Percentiles rank a stretch among this genome's conserved stretches.
These are phyloP conservation scores for Ormyrus rosae DNA, from an alignment of 2,888 invertebrate genomes.

Conservation along the genomic window DNA sequence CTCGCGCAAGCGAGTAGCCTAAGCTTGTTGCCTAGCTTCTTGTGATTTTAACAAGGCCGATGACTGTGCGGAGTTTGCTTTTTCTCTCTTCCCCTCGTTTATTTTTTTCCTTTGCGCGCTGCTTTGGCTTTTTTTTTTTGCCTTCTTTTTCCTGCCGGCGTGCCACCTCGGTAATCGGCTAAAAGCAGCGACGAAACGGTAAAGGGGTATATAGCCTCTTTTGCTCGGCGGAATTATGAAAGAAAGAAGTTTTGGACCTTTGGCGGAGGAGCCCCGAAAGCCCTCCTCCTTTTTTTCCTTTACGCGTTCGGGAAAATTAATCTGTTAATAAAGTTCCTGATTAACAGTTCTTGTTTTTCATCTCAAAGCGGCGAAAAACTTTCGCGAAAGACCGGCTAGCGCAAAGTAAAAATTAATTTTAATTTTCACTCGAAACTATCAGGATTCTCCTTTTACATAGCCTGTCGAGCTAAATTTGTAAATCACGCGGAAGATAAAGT, in stretches of 20 bases:
- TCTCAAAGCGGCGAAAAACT: no score
- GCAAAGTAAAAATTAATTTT: no score
- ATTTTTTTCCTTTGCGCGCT: neutral
- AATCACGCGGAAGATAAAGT: no score
- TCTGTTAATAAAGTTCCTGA: no score
- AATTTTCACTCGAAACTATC: no score
- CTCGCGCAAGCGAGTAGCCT: neutral
- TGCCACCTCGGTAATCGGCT: conserved; percentile 40
- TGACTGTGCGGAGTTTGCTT: conserved; percentile 17
- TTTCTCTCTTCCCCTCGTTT: neutral
- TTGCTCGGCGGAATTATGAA: neutral
- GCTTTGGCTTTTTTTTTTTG: neutral
- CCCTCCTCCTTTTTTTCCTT: no score
- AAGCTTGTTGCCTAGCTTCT: conserved; percentile 19
- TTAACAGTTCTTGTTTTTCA: no score
- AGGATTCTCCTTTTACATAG: no score
- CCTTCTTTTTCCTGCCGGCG: neutral
- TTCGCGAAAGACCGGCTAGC: no score
- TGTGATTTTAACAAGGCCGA: conserved; percentile 47
- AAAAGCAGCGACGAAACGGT: conserved; percentile 28
- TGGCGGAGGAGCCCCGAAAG: no score
- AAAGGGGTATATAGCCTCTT: neutral
- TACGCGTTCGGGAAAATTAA: no score
- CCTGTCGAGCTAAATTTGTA: no score
- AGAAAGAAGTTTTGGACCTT: neutral